A percentile compares a stretch with the other conserved stretches of the same genome.
Evolutionary conservation across 2,113 vertebrate species (phyloP).

Genomic region (Anoplopoma fimbria): DNA sequence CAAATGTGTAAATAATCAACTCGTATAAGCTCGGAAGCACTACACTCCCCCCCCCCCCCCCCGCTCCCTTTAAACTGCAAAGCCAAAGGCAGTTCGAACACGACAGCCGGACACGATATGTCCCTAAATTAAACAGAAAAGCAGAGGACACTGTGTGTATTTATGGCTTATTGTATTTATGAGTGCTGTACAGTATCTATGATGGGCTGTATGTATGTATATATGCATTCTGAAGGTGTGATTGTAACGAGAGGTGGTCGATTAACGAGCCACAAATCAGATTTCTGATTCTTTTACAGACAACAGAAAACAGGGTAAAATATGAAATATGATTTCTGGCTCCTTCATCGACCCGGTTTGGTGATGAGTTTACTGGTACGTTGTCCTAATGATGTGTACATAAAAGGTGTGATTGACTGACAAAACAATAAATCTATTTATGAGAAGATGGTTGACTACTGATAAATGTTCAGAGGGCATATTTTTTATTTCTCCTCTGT

Average conservation of each 20-base stretch:
- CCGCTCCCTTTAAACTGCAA: slow-evolving; percentile 34
- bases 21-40: slow-evolving; percentile 30
- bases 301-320: neutral
- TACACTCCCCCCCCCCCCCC: slow-evolving; percentile 11
- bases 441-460: slow-evolving; percentile 69
- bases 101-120: too few relatives aligned
- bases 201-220: slow-evolving; percentile 48
- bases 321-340: neutral
- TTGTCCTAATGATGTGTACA: slow-evolving; percentile 66
- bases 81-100: slow-evolving; percentile 33
- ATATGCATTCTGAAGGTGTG: slow-evolving; percentile 58
- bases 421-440: slow-evolving; percentile 71
- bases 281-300: neutral
- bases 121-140: neutral
- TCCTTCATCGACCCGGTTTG: slow-evolving; percentile 31
- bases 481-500: slow-evolving; percentile 79
- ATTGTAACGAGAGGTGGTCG: neutral
- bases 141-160: slow-evolving; percentile 28
- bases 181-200: neutral
- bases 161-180: slow-evolving; percentile 48
- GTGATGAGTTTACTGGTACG: neutral
- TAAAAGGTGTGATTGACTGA: slow-evolving; percentile 46
- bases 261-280: neutral
- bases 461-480: slow-evolving; percentile 64
- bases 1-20: slow-evolving; percentile 32